Conservation (phyloP, 2,797 vertebrate species). For the Sciaenops ocellatus region DNA sequence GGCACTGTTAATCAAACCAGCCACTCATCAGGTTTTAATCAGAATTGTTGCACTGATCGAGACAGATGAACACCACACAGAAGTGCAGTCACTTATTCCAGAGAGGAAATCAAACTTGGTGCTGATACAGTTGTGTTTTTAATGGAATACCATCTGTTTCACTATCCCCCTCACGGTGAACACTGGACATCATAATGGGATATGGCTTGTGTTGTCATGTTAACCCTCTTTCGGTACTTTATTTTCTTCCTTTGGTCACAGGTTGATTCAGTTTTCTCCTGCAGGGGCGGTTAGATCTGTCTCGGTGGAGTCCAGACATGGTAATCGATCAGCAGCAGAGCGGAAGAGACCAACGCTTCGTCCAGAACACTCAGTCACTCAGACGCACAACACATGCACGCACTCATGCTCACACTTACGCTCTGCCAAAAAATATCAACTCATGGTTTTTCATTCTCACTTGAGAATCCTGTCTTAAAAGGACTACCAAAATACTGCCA, state of each 20-base stretch:
- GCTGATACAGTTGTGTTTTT: constrained; percentile 33
- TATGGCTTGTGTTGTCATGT: constrained; percentile 57
- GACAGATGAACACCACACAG: constrained; percentile 34
- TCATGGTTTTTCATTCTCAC: neutral
- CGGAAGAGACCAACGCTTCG: constrained; percentile 67
- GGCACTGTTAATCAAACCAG: constrained; percentile 69
- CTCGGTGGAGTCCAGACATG: constrained; percentile 73
- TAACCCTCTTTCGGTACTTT: constrained; percentile 52
- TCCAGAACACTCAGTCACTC: constrained; percentile 64
- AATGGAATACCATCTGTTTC: constrained; percentile 57
- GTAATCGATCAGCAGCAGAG: constrained; percentile 79
- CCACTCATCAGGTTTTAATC: constrained; percentile 35
- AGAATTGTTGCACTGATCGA: constrained; percentile 34
- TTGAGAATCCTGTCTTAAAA: constrained; percentile 21
- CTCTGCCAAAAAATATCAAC: constrained; percentile 39
- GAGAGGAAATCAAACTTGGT: constrained; percentile 23
- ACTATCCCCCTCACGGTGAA: constrained; percentile 41
- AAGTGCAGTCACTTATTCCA: constrained; percentile 20
- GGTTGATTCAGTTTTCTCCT: constrained; percentile 67
- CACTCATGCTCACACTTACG: constrained; percentile 26
- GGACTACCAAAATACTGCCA: constrained; percentile 10
- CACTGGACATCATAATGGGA: constrained; percentile 37
- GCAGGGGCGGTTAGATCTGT: constrained; percentile 64
- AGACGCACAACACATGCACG: constrained; percentile 51
- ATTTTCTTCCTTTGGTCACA: constrained; percentile 46